Evolutionary conservation across 35 echinoderm and acorn worm genomes (phyloP), one percentile per base, ranked within the genome.

Genomic region (Hemicentrotus pulcherrimus): DNA sequence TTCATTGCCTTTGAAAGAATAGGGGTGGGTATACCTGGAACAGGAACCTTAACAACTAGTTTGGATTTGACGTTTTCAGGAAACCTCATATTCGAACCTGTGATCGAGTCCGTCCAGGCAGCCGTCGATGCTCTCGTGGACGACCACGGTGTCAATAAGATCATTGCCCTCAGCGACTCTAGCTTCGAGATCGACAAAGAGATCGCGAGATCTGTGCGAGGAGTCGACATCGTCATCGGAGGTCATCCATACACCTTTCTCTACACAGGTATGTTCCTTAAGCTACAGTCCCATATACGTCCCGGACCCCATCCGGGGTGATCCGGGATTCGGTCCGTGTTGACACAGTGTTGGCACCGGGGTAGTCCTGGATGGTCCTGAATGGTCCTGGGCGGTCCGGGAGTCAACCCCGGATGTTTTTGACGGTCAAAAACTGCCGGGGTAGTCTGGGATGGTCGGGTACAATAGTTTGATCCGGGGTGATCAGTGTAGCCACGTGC

Each of bases 121-220:
- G 98, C 92, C 47, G 96, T 99, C 11, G 94, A 96, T 86, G 61
- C 50, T 48, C 94, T 99, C 22, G 96, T 94, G 28, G 48, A 47
- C 31, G 48, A 93, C 14, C 48, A 95, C n/a, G 98, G 96, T n/a
- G 86, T 99, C 89, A 96, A 96, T 70, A 97, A 96, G 46, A 97
- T 99, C 92, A 99, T 99, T 35, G 98, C 98, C 2, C 61, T 99
- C 2, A 97, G 98, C 48, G 96, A 99, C 94, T 95, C 98, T 28
- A 97, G 98, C 22, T 88, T 96, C 18, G 95, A 95, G 32, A 96
- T 96, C 2, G 98, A 99, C 61, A 46, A 94, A 46, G 94, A 97
- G n/a, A 97, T 99, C 46, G 98, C 98, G 4, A 91, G 92, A 0
- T 48, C 58, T 32, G 97, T 99, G 31, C 47, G 48, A 86, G 98